Evolutionary conservation across 2,888 invertebrate genomes (phyloP).

Genomic region (Colletes collaris): DNA sequence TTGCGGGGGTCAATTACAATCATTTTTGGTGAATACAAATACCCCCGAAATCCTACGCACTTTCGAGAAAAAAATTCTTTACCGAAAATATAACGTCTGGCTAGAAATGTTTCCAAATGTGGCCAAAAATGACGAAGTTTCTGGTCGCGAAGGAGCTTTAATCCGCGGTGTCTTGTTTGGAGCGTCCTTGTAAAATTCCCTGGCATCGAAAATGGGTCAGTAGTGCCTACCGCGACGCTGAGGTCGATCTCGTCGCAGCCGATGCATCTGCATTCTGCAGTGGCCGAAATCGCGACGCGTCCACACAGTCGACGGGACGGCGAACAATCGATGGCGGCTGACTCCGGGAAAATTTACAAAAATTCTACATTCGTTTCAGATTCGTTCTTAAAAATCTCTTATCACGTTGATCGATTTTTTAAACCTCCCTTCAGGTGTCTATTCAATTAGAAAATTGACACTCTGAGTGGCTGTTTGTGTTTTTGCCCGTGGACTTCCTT

Average conservation of each 20-base stretch:
- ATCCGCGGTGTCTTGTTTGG: conserved; percentile 14
- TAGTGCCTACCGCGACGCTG: conserved; percentile 39
- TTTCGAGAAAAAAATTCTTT: no score
- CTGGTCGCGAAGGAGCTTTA: not conserved
- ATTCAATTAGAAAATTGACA: no score
- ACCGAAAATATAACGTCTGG: no score
- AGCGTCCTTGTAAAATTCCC: conserved; percentile 31
- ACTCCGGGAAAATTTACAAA: not conserved
- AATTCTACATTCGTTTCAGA: no score
- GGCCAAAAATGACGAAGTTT: not conserved
- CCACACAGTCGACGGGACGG: conserved; percentile 4
- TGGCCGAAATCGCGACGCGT: conserved; percentile 27
- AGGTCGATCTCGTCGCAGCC: conserved; percentile 46
- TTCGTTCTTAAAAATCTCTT: no score
- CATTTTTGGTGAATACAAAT: no score
- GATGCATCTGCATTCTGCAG: conserved; percentile 56
- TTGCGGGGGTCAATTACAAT: no score
- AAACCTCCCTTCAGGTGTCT: not conserved
- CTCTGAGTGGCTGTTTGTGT: no score
- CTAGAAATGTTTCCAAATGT: no score
- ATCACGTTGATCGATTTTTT: conserved; percentile 10
- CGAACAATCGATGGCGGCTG: conserved; percentile 43
- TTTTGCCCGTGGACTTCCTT: no score
- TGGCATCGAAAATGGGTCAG: conserved; percentile 46
- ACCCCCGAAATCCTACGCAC: no score